These are phyloP conservation scores for Brenthis daphne DNA, from an alignment of 2,888 invertebrate genomes.

Conservation along the genomic window DNA sequence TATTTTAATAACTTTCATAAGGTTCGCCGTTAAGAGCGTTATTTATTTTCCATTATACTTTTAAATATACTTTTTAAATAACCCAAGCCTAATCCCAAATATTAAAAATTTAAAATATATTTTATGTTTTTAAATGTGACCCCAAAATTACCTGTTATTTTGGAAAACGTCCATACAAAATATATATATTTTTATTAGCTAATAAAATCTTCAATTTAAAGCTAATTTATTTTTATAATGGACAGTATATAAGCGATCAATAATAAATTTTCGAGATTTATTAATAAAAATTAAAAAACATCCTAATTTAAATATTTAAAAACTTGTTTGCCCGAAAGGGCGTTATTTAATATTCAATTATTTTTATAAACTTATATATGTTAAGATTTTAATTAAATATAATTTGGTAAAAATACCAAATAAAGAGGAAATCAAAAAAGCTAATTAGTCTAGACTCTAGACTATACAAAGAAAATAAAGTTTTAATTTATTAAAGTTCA, in stretches of 20 bases:
- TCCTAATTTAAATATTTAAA: slow-evolving; percentile 16
- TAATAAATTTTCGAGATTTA: slow-evolving; percentile 27
- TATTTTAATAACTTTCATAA: slow-evolving; percentile 22
- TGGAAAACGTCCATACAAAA: slow-evolving; percentile 36
- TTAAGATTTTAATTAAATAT: background rate
- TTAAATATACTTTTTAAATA: slow-evolving; percentile 17
- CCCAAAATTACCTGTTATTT: slow-evolving; percentile 37
- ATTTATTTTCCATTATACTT: slow-evolving; percentile 11
- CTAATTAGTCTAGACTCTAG: background rate
- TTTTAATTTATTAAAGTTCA: slow-evolving; percentile 13
- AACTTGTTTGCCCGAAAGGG: slow-evolving; percentile 18
- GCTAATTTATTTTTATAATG: slow-evolving; percentile 32
- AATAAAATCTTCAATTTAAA: slow-evolving; percentile 36
- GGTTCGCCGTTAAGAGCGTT: slow-evolving; percentile 2
- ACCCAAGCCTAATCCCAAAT: slow-evolving; percentile 24
- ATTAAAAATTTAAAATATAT: slow-evolving; percentile 29
- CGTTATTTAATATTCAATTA: slow-evolving; percentile 4
- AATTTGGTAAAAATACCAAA: background rate
- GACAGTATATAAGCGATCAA: slow-evolving; percentile 13
- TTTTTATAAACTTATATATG: background rate
- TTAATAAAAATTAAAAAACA: slow-evolving; percentile 22
- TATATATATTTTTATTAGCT: slow-evolving; percentile 35
- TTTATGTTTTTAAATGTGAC: slow-evolving; percentile 28
- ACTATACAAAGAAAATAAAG: background rate
- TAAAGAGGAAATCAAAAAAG: background rate